Percentiles rank a stretch among this genome's conserved stretches.
phyloP scores from a whole-genome alignment of 2,888 invertebrate species.

The Chymomyza fuscimana region DNA sequence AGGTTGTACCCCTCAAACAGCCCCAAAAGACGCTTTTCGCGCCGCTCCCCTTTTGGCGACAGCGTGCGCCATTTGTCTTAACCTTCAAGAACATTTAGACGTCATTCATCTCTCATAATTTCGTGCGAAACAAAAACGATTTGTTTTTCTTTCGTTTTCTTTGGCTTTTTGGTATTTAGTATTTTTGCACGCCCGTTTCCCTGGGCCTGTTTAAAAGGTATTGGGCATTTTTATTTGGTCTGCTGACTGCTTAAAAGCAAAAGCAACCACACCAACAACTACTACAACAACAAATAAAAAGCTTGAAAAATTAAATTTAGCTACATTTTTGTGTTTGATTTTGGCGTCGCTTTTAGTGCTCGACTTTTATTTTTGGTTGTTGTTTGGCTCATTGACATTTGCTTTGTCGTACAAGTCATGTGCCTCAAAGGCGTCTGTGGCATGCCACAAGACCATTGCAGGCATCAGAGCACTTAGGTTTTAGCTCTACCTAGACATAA shows the following conservation, averaged over 20 bases:
- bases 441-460: conserved; percentile 10
- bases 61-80: conserved; percentile 66
- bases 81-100: conserved; percentile 72
- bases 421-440: conserved; percentile 1
- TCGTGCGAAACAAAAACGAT: conserved; percentile 49
- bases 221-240: conserved; percentile 23
- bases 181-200: conserved; percentile 8
- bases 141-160: conserved; percentile 43
- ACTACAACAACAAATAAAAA: background rate
- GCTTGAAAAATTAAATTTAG: conserved; percentile 42
- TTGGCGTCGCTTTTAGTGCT: conserved; percentile 42
- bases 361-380: conserved; percentile 36
- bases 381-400: conserved; percentile 55
- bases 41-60: conserved; percentile 30
- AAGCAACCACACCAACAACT: too few species aligned
- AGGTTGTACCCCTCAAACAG: background rate
- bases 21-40: background rate
- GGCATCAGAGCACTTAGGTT: background rate
- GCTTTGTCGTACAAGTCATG: conserved; percentile 12
- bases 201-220: conserved; percentile 31
- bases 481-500: background rate
- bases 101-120: conserved; percentile 73
- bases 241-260: conserved; percentile 3
- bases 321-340: conserved; percentile 28
- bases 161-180: conserved; percentile 22